A percentile compares a stretch with the other conserved stretches of the same genome.
These are phyloP conservation scores for Eudemis profundana DNA, from an alignment of 2,888 invertebrate genomes.

Conservation along the genomic window DNA sequence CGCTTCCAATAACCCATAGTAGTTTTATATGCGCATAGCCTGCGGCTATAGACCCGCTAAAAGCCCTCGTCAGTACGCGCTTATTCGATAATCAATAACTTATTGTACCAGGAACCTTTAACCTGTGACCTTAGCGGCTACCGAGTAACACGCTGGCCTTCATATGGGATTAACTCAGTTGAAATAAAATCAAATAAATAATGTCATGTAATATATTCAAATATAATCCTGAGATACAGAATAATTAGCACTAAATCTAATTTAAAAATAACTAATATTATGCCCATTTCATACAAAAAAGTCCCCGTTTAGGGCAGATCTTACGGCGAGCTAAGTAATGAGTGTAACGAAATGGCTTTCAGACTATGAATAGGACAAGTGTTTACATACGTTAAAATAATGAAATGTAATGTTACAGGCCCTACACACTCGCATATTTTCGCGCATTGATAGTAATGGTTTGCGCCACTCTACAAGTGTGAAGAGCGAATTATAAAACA, in stretches of 20 bases:
- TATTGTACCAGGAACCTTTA: constrained; percentile 34
- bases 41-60: constrained; percentile 43
- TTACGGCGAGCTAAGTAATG: constrained; percentile 52
- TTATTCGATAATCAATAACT: constrained; percentile 35
- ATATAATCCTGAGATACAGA: constrained; percentile 44
- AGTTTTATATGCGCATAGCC: constrained; percentile 58
- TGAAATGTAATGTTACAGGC: constrained; percentile 29
- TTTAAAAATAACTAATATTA: constrained; percentile 51
- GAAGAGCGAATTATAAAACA: constrained; percentile 25
- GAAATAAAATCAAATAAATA: constrained; percentile 44
- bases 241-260: constrained; percentile 50
- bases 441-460: background rate
- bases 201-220: constrained; percentile 41
- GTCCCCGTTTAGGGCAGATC: constrained; percentile 71
- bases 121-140: constrained; percentile 19
- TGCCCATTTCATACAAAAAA: constrained; percentile 83
- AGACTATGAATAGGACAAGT: constrained; percentile 49
- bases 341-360: constrained; percentile 62
- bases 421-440: constrained; percentile 6
- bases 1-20: constrained; percentile 63
- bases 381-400: constrained; percentile 35
- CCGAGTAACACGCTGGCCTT: constrained; percentile 25
- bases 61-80: constrained; percentile 29
- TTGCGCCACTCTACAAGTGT: background rate
- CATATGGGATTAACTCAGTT: background rate